Evolutionary conservation across 1,140 invertebrate genomes (phyloP), one percentile per base, ranked within the genome.

Genomic region (Rhyacophila brunnea): DNA sequence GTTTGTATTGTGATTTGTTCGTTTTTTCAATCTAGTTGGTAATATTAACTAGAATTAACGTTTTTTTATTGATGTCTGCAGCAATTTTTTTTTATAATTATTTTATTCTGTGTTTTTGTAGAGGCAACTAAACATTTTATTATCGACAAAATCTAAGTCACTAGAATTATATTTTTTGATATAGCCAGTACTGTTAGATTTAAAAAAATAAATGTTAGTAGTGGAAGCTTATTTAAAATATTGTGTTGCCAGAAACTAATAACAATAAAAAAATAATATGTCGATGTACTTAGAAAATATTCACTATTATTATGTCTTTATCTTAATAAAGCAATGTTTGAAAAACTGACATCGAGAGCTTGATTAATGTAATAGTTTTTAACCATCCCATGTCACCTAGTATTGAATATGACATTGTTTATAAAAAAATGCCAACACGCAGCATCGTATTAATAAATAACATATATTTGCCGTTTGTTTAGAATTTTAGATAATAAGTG

Each of bases 131-230:
- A 46, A 57, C 34, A 17, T 46, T 28, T 28, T 28, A 28, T 28
- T 56, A 62, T 46, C 47, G 46, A 60, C 32, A 36, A 53, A 55
- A 60, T 60, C 62, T 64, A 60, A 64, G 57, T 64, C 62, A 60
- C 47, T 64, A 64, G 62, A 59, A 5, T 46, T 64, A 64, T 64
- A 64, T 64, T 59, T 64, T 64, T 63, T 54, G 60, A 63, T 47
- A 46, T 63, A 51, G 53, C 42, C 38, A 43, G 28, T 61, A 55
- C n/a, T 28, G 49, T 62, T 62, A 47, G 32, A 28, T 28, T 19
- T 49, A 47, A 57, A 46, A 35, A 13, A 49, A 57, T 57, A 34
- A 57, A 57, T 57, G 54, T 57, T 57, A 40, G 54, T 57, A 57
- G 54, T 50, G 47, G n/a, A 48, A 15, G 54, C 54, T 57, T 57